Conservation (phyloP, 1,140 invertebrate genomes). For the Penaeus japonicus region DNA sequence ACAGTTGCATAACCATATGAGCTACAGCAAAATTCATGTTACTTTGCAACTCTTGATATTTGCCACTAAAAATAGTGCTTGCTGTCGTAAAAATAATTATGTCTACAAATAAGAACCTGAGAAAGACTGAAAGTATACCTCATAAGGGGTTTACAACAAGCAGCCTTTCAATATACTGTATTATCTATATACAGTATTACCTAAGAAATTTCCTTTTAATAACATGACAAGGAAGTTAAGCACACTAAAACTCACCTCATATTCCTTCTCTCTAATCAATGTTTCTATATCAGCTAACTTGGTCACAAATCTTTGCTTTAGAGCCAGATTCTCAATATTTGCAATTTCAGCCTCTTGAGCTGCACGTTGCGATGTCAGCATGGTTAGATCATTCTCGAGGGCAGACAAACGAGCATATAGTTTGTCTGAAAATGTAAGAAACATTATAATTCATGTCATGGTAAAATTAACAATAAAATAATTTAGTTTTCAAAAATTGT, state of each 20-base stretch:
- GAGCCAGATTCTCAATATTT: constrained; percentile 84
- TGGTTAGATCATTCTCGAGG: constrained; percentile 69
- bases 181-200: too few relatives aligned
- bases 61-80: too few relatives aligned
- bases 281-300: constrained; percentile 79
- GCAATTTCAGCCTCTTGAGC: constrained; percentile 84
- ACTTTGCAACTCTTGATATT: too few relatives aligned
- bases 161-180: too few relatives aligned
- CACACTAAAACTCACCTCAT: constrained; percentile 70
- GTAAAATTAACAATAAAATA: background rate
- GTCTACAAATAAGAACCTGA: too few relatives aligned
- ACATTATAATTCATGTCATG: background rate
- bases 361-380: constrained; percentile 75
- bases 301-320: constrained; percentile 82
- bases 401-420: constrained; percentile 41
- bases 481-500: too few relatives aligned
- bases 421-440: constrained; percentile 23
- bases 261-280: constrained; percentile 81
- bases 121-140: too few relatives aligned
- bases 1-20: too few relatives aligned
- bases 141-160: too few relatives aligned
- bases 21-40: too few relatives aligned
- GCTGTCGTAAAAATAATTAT: too few relatives aligned
- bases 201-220: too few relatives aligned
- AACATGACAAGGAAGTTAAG: background rate